Evolutionary conservation across 2,888 invertebrate genomes (phyloP).

Genomic region (Cotesia congregata): DNA sequence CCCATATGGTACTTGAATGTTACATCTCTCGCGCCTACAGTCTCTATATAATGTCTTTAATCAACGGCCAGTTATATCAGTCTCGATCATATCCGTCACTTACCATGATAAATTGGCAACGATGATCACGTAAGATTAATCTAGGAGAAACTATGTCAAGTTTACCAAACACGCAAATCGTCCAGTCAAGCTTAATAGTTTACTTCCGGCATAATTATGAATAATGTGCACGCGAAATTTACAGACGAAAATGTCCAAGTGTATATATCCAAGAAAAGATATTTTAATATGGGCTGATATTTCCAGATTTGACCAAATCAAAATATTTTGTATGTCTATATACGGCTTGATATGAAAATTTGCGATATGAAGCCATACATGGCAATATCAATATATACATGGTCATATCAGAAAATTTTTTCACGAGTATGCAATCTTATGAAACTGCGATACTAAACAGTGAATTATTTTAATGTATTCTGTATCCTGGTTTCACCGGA

Average conservation of each 20-base stretch:
- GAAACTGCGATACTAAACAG: neutral
- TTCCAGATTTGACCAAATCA: too few relatives aligned
- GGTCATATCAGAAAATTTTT: neutral
- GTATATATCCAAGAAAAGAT: neutral
- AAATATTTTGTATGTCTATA: too few relatives aligned
- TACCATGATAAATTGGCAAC: constrained; percentile 39
- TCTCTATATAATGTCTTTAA: constrained; percentile 31
- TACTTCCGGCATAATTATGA: constrained; percentile 32
- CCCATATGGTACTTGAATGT: constrained; percentile 39
- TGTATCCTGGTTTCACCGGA: constrained; percentile 12
- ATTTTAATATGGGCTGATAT: too few relatives aligned
- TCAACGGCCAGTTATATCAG: constrained; percentile 40
- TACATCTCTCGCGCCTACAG: constrained; percentile 29
- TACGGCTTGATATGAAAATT: too few relatives aligned
- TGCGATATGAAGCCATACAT: too few relatives aligned
- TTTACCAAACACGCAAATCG: constrained; percentile 32
- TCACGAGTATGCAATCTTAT: neutral
- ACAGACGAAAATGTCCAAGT: constrained; percentile 26
- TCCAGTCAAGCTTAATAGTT: constrained; percentile 25
- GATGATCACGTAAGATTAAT: constrained; percentile 39
- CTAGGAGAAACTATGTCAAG: constrained; percentile 11
- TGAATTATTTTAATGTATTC: neutral
- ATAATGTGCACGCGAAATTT: constrained; percentile 29
- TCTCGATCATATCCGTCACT: constrained; percentile 42
- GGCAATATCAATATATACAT: neutral